Conservation (phyloP, 2,797 vertebrate genomes). For the Acrossocheilus fasciatus region DNA sequence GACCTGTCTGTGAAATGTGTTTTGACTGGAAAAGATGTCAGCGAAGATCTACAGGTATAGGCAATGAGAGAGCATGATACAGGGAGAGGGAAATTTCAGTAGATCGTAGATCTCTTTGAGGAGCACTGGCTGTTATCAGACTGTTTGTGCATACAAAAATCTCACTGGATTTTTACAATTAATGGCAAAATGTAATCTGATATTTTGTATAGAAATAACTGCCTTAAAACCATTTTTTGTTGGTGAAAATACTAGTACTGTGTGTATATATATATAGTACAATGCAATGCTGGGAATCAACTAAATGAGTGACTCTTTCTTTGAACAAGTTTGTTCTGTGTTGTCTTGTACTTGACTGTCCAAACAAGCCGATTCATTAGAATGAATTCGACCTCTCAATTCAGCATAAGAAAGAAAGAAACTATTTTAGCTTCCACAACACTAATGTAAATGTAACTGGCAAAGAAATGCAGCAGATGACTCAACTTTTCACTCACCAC, state of each 20-base stretch:
- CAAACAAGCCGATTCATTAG: neutral
- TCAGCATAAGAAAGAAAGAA: neutral
- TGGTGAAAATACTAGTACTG: neutral
- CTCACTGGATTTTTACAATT: neutral
- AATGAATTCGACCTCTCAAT: neutral
- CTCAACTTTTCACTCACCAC: conserved; percentile 4
- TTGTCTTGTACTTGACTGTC: neutral
- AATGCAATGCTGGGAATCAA: too few species aligned
- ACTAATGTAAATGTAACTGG: neutral
- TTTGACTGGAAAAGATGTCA: neutral
- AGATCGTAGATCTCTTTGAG: neutral
- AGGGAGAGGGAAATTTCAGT: neutral
- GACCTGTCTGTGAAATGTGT: neutral
- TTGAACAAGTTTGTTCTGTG: neutral
- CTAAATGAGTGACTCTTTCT: neutral
- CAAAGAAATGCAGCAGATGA: neutral
- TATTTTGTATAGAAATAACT: neutral
- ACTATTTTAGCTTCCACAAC: neutral
- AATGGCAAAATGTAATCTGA: conserved; percentile 1
- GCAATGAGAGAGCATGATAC: neutral
- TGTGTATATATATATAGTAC: neutral
- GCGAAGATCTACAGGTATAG: neutral
- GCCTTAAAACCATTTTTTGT: neutral
- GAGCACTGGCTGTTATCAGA: neutral
- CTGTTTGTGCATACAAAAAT: neutral